Evolutionary conservation across 2,113 vertebrate species (phyloP).

Genomic region (Lucifuga dentata): DNA sequence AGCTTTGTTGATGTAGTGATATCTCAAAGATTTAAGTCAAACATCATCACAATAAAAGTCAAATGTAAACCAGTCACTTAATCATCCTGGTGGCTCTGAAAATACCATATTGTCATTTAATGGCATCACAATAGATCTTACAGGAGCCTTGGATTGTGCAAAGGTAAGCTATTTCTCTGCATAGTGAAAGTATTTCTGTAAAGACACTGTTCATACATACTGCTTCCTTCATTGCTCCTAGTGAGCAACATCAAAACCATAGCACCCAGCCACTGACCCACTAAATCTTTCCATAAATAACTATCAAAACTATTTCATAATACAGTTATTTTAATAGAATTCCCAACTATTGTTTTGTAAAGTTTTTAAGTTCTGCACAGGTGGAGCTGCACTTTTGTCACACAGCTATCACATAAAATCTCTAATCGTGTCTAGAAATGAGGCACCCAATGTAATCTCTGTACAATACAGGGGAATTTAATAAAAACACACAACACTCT

Average conservation of each 20-base stretch:
- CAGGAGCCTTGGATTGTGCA: not conserved
- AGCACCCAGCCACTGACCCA: too few species aligned
- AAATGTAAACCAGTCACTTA: too few species aligned
- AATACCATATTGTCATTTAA: not conserved
- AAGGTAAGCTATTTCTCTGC: not conserved
- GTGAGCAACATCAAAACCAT: too few species aligned
- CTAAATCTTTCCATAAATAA: not conserved
- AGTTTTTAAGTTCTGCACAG: not conserved
- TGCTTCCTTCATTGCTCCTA: too few species aligned
- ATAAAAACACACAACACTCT: not conserved
- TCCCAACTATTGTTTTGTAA: too few species aligned
- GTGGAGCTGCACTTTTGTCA: not conserved
- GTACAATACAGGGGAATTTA: not conserved
- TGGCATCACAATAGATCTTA: not conserved
- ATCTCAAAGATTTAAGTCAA: too few species aligned
- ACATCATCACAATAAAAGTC: too few species aligned
- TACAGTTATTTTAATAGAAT: not conserved
- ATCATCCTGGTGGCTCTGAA: not conserved
- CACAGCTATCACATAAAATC: not conserved
- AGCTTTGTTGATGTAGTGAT: too few species aligned
- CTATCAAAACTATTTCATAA: not conserved
- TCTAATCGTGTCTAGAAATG: not conserved
- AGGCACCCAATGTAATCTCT: not conserved
- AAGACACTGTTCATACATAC: too few species aligned
- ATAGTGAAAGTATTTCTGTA: not conserved